These are phyloP conservation scores for Hypocryptadius cinnamomeus DNA, from an alignment of 2,113 vertebrate species.

Conservation along the genomic window DNA sequence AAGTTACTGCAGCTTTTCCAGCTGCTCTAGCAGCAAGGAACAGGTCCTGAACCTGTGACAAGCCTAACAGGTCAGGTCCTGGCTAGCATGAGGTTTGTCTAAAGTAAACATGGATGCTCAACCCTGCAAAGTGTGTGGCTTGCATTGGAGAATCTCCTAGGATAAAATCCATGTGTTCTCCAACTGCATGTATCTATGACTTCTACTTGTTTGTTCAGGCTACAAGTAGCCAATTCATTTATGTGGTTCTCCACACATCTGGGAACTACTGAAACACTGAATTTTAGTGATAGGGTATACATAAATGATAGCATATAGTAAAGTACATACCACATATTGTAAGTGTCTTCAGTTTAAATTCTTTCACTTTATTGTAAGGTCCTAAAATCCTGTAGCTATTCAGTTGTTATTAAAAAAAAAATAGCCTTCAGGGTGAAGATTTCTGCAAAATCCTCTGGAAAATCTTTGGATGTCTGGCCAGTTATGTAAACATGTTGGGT, in stretches of 20 bases:
- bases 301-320: not conserved
- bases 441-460: not conserved
- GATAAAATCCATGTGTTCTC: not conserved
- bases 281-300: not conserved
- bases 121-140: not conserved
- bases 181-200: not conserved
- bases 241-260: not conserved
- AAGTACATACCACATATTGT: not conserved
- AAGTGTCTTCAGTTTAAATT: not conserved
- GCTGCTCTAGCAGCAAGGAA: not conserved
- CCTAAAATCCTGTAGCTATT: not conserved
- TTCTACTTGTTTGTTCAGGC: not conserved
- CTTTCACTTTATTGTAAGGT: not conserved
- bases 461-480: not conserved
- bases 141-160: not conserved
- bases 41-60: not conserved
- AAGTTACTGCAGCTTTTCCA: not conserved
- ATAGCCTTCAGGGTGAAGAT: not conserved
- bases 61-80: not conserved
- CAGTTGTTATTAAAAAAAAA: not conserved
- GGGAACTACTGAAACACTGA: not conserved
- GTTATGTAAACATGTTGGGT: not conserved
- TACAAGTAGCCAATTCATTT: not conserved
- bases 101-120: not conserved
- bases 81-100: not conserved